These are phyloP conservation scores for Murina feae DNA, from an alignment of 2,113 vertebrate species.

Conservation along the genomic window DNA sequence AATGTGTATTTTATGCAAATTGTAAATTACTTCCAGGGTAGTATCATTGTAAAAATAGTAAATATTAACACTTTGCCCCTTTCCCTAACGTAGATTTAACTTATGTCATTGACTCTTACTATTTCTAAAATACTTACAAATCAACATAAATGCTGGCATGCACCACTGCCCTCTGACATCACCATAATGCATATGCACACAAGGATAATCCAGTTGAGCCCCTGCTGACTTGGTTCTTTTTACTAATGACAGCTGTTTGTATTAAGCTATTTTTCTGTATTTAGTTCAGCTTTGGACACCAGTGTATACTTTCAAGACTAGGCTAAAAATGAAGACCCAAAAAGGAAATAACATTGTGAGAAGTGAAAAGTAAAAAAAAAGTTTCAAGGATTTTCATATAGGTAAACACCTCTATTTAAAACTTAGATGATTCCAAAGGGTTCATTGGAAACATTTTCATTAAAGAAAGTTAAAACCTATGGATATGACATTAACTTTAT, in stretches of 20 bases:
- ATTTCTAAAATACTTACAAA: slow-evolving; percentile 36
- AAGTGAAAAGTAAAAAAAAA: neutral
- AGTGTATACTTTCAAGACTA: neutral
- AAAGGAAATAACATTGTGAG: neutral
- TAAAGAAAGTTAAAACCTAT: neutral
- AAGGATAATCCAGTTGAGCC: neutral
- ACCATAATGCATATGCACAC: neutral
- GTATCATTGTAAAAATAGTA: neutral
- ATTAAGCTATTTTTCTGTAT: neutral
- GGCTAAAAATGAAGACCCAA: neutral
- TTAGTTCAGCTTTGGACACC: neutral
- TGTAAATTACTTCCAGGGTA: neutral
- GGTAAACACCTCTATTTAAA: neutral
- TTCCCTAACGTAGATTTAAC: neutral
- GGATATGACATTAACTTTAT: neutral
- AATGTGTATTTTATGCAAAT: neutral
- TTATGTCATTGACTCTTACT: neutral
- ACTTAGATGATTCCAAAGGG: neutral
- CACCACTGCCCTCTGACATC: neutral
- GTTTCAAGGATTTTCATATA: neutral
- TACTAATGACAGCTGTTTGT: neutral
- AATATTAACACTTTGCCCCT: neutral
- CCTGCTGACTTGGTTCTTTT: neutral
- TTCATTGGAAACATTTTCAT: neutral
- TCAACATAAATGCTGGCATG: neutral